These are phyloP conservation scores for Drosophila rellima DNA, from an alignment of 2,888 invertebrate species.

Conservation along the genomic window DNA sequence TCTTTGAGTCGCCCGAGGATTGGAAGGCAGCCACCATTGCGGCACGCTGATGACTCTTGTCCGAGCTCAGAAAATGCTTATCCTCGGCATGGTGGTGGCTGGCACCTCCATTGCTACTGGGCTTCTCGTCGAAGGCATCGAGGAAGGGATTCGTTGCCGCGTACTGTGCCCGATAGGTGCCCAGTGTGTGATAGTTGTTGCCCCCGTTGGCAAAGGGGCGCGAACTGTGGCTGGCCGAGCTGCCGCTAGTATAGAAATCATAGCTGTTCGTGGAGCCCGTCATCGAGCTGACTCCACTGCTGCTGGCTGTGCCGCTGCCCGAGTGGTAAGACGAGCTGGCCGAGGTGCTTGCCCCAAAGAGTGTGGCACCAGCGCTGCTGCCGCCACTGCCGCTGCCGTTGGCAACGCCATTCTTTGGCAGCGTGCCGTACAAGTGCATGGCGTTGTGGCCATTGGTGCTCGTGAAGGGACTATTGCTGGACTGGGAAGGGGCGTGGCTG, in stretches of 20 bases:
- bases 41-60: conserved; percentile 73
- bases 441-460: conserved; percentile 81
- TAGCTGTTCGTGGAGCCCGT: conserved; percentile 85
- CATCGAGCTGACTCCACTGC: conserved; percentile 85
- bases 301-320: conserved; percentile 82
- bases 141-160: conserved; percentile 86
- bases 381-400: conserved; percentile 56
- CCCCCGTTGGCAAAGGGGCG: conserved; percentile 80
- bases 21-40: conserved; percentile 83
- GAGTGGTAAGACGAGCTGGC: conserved; percentile 74
- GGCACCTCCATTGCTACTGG: conserved; percentile 50
- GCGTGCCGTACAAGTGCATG: conserved; percentile 84
- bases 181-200: conserved; percentile 85
- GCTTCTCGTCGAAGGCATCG: conserved; percentile 84
- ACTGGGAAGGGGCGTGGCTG: conserved; percentile 26
- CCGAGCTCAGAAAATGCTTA: conserved; percentile 50
- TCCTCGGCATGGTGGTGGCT: conserved; percentile 45
- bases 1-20: conserved; percentile 83
- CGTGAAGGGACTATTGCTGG: conserved; percentile 74
- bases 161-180: conserved; percentile 86
- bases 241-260: conserved; percentile 83
- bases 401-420: conserved; percentile 82
- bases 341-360: conserved; percentile 53
- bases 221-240: conserved; percentile 66
- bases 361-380: conserved; percentile 52